Evolutionary conservation across 2,113 vertebrate genomes (phyloP).

Genomic region (Pagrus major): DNA sequence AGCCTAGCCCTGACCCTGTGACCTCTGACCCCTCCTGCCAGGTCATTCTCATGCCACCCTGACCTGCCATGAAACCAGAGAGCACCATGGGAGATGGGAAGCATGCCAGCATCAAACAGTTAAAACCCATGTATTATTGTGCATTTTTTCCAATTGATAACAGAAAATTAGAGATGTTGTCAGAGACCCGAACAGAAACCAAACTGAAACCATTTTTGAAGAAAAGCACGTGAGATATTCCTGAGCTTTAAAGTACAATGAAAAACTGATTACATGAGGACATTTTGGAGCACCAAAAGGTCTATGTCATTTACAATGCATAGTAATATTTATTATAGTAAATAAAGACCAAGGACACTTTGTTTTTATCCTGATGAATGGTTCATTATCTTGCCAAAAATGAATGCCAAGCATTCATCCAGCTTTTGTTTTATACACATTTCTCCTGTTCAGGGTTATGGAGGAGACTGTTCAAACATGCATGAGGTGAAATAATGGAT

Average conservation of each 20-base stretch:
- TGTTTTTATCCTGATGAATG: background rate
- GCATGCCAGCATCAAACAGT: constrained; percentile 54
- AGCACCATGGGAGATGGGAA: constrained; percentile 66
- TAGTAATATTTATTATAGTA: background rate
- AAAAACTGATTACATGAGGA: background rate
- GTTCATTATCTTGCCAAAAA: background rate
- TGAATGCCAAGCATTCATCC: background rate
- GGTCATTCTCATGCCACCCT: constrained; percentile 86
- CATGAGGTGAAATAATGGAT: background rate
- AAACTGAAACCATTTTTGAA: background rate
- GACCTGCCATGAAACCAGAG: constrained; percentile 85
- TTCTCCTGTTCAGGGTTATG: background rate
- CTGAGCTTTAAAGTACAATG: background rate
- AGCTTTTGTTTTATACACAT: background rate
- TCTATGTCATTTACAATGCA: background rate
- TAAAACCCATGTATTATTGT: constrained; percentile 18
- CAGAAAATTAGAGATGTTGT: constrained; percentile 13
- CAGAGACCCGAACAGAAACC: background rate
- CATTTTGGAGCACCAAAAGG: background rate
- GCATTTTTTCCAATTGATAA: background rate
- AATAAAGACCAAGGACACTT: background rate
- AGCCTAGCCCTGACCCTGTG: constrained; percentile 78
- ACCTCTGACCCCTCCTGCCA: constrained; percentile 85
- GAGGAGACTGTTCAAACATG: background rate
- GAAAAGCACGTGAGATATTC: too few species aligned